A percentile compares a stretch with the other conserved stretches of the same genome.
Conservation (phyloP, 1,140 invertebrate genomes). For the Cylas formicarius region DNA sequence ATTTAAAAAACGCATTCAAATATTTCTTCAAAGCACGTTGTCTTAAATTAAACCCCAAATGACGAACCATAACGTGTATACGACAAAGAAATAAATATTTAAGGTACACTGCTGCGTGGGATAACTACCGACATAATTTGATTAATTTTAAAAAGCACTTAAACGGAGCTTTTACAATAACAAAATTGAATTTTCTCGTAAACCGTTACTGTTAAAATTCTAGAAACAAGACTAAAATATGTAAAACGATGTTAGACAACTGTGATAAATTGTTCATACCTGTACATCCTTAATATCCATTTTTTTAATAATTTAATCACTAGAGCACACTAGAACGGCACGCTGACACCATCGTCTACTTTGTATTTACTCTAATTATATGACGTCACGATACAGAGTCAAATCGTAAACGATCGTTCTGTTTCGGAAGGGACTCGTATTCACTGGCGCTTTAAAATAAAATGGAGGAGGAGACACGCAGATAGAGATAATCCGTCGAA, state of each 20-base stretch:
- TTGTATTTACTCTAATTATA: slow-evolving; percentile 72
- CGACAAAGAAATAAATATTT: slow-evolving; percentile 15
- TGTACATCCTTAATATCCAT: slow-evolving; percentile 46
- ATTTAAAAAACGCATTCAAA: no score
- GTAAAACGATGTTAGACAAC: slow-evolving; percentile 13
- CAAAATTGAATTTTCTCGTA: slow-evolving; percentile 20
- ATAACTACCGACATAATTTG: slow-evolving; percentile 18
- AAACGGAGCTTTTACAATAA: slow-evolving; percentile 24
- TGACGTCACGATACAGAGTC: slow-evolving; percentile 60
- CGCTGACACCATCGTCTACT: slow-evolving; percentile 62
- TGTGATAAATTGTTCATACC: slow-evolving; percentile 35
- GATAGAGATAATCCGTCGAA: slow-evolving; percentile 22
- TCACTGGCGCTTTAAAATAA: slow-evolving; percentile 29
- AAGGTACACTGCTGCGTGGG: slow-evolving; percentile 22
- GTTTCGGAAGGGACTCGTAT: slow-evolving; percentile 23
- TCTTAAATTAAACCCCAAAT: no score
- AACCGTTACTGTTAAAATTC: slow-evolving; percentile 17
- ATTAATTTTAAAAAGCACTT: slow-evolving; percentile 24
- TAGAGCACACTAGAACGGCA: slow-evolving; percentile 44
- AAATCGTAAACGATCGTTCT: slow-evolving; percentile 35
- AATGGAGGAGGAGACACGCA: slow-evolving; percentile 24
- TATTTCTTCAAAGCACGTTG: no score
- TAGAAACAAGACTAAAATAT: slow-evolving; percentile 15
- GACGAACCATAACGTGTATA: no score
- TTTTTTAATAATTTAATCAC: slow-evolving; percentile 46